Evolutionary conservation across 2,113 vertebrate genomes (phyloP).

Genomic region (Megaptera novaeangliae): DNA sequence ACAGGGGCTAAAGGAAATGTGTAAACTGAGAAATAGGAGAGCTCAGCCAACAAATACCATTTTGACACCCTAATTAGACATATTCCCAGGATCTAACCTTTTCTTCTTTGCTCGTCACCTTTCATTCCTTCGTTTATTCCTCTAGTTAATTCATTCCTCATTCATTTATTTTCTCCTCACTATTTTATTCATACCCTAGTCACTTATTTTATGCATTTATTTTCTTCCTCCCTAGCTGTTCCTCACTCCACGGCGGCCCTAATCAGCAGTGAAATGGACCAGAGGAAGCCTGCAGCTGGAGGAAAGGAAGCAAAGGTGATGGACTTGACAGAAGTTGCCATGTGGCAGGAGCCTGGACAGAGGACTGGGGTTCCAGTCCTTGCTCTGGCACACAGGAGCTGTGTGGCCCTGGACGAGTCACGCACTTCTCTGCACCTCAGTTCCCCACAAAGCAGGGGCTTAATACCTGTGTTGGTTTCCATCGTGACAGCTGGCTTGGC

Average conservation of each 20-base stretch:
- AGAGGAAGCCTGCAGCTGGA: background rate
- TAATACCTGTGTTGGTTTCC: background rate
- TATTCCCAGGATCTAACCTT: background rate
- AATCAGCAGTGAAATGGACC: background rate
- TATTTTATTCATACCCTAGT: background rate
- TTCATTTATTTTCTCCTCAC: background rate
- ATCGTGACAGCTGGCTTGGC: background rate
- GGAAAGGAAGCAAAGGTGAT: background rate
- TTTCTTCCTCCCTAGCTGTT: background rate
- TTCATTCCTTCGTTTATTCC: background rate
- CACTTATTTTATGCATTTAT: background rate
- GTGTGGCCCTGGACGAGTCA: background rate
- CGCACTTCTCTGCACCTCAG: fast-evolving
- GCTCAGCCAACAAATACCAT: background rate
- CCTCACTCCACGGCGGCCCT: background rate
- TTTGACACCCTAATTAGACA: background rate
- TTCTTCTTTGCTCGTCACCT: background rate
- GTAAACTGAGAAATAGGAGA: background rate
- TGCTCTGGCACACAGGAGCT: background rate
- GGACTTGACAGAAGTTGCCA: too few species aligned
- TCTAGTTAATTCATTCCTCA: background rate
- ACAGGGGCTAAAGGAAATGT: background rate
- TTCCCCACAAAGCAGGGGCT: background rate
- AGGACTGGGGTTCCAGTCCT: background rate
- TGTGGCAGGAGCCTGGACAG: background rate